phyloP scores from a whole-genome alignment of 2,888 invertebrate genomes.

The Unio pictorum region DNA sequence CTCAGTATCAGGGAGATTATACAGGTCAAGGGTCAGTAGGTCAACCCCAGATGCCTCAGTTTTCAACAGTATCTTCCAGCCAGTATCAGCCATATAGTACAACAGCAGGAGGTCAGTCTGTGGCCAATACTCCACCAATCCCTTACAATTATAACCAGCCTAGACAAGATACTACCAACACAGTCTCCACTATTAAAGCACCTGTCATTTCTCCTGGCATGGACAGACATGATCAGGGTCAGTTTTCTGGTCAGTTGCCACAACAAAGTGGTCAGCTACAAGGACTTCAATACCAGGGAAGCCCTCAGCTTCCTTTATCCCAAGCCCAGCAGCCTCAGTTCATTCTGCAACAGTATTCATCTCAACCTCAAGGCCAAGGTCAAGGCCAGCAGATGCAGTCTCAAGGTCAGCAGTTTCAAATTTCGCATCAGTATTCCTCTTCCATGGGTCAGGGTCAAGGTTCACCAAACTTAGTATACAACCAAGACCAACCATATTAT shows the following conservation, averaged over 20 bases:
- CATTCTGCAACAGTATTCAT: background rate
- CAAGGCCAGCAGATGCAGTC: constrained; percentile 6
- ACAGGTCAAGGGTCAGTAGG: background rate
- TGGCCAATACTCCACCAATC: constrained; percentile 5
- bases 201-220: constrained; percentile 52
- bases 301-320: constrained; percentile 2
- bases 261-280: constrained; percentile 2
- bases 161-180: constrained; percentile 27
- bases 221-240: constrained; percentile 4
- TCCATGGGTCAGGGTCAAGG: constrained; percentile 2
- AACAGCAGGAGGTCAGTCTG: constrained; percentile 7
- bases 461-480: background rate
- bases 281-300: constrained; percentile 7
- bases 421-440: background rate
- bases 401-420: constrained; percentile 8
- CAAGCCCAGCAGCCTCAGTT: constrained; percentile 16
- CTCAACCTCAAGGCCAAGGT: constrained; percentile 16
- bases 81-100: background rate
- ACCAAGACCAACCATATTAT: background rate
- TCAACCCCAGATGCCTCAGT: background rate
- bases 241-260: no score
- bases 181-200: constrained; percentile 42
- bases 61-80: background rate
- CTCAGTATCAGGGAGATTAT: background rate
- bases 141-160: constrained; percentile 1